Conservation (phyloP, 64 coral and sea anemone species). For the Stylophora pistillata region DNA sequence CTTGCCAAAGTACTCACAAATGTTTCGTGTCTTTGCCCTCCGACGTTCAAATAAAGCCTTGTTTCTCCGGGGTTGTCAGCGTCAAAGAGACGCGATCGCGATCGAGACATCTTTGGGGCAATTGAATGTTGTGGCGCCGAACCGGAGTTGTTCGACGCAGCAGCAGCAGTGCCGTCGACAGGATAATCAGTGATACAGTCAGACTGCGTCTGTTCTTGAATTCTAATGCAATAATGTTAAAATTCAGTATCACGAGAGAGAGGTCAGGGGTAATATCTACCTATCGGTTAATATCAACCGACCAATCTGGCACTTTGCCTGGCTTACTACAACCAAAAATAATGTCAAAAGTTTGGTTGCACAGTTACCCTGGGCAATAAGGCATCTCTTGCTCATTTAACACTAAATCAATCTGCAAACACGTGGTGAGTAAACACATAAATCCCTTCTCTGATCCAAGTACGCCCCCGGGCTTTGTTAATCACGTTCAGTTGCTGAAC, state of each 20-base stretch:
- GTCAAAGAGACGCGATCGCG: conserved; percentile 84
- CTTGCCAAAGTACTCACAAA: conserved; percentile 86
- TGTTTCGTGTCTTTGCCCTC: conserved; percentile 94
- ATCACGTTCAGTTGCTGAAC: background rate
- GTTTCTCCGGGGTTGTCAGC: conserved; percentile 91
- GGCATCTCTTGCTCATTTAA: conserved; percentile 5
- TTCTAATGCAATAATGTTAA: conserved; percentile 21
- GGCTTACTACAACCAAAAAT: background rate
- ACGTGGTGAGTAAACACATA: background rate
- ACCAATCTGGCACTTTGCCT: background rate
- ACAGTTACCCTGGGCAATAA: conserved; percentile 31
- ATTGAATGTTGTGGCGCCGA: background rate
- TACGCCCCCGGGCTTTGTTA: background rate
- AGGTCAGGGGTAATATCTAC: background rate
- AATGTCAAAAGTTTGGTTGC: background rate
- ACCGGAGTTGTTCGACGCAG: background rate
- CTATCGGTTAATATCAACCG: background rate
- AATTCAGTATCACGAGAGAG: background rate
- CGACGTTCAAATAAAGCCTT: conserved; percentile 80
- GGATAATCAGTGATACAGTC: background rate
- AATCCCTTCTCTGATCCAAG: background rate
- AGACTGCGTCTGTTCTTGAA: background rate
- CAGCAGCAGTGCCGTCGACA: background rate
- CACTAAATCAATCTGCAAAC: conserved; percentile 21
- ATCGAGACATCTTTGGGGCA: conserved; percentile 67